phyloP scores from a whole-genome alignment of 2,797 vertebrate species.

The Acanthurus lineatus region DNA sequence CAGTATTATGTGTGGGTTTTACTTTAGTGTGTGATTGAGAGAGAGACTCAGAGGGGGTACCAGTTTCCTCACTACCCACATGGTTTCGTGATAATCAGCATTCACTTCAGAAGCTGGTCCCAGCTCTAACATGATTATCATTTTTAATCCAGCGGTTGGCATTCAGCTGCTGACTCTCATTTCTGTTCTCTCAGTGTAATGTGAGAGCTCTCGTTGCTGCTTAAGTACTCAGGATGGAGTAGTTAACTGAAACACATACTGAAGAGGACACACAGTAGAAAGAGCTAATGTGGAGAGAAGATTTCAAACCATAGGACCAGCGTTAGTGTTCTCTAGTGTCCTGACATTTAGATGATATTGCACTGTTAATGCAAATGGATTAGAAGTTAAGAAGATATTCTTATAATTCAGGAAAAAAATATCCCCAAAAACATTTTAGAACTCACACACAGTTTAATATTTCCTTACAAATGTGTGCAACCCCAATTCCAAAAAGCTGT shows the following conservation, averaged over 20 bases:
- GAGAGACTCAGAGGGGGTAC: not conserved
- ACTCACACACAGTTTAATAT: not conserved
- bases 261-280: slow-evolving; percentile 31
- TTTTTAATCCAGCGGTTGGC: slow-evolving; percentile 67
- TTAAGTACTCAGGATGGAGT: slow-evolving; percentile 49
- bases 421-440: not conserved
- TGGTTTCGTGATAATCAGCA: slow-evolving; percentile 30
- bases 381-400: not conserved
- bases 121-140: slow-evolving; percentile 49
- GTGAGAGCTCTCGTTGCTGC: slow-evolving; percentile 50
- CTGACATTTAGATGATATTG: not conserved
- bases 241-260: slow-evolving; percentile 43
- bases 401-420: not conserved
- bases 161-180: slow-evolving; percentile 54
- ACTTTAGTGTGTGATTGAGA: slow-evolving; percentile 4
- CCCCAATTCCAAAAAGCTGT: too few species aligned
- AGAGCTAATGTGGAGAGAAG: not conserved
- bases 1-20: not conserved
- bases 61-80: slow-evolving; percentile 10
- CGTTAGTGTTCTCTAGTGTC: not conserved
- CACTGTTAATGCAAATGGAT: not conserved
- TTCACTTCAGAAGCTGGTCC: slow-evolving; percentile 39
- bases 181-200: slow-evolving; percentile 25
- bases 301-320: not conserved
- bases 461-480: not conserved